Base-by-base conservation (phyloP, 2,888 invertebrate genomes). In the Dryomyza anilis region DNA sequence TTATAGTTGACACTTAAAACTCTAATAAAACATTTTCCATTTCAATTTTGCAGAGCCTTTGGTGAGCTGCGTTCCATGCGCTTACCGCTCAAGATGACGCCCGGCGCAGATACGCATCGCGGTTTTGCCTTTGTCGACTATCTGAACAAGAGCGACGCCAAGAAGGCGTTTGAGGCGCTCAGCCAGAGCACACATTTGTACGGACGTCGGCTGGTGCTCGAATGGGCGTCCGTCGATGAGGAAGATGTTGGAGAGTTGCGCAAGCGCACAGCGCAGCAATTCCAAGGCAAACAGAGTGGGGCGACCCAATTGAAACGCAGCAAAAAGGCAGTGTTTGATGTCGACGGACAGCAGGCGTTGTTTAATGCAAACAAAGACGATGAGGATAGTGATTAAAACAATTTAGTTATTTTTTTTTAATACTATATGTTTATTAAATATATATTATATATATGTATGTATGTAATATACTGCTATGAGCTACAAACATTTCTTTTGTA, bases 121-220 rank as follows among this genome's bases (percentile, higher is more conserved):
- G 99, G 99, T 61, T 99, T 99, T 84, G 96, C 92, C 7, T 99
- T 99, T 81, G 92, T 99, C 4, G 98, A 99, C 81, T 99, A 90
- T 83, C 85, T 90, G 68, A 90, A 92, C 0, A 91, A 92, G 78
- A 89, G 91, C 70, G 96, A 97, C 83, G 98, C 99, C 1, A 96
- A 96, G 92, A 88, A 90, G 79, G 98, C 98, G 0, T 96, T 97
- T 83, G 92, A 95, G 69, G 91, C 95, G 0, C 81, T 98, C n/a
- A 91, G 93, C 73, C 94, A 94, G 81, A 97, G 97, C 75, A 98
- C 98, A 62, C 99, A 99, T 88, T 91, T 99, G 84, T 98, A 96
- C 83, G 98, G 98, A 1, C 87, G 98, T 71, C 87, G 98, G 63
- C 85, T 99, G 74, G 97, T 96, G 0, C 84, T 99, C 66, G 98